A percentile compares a stretch with the other conserved stretches of the same genome.
phyloP scores from a whole-genome alignment of 2,888 invertebrate species.

The Tridacna gigas region DNA sequence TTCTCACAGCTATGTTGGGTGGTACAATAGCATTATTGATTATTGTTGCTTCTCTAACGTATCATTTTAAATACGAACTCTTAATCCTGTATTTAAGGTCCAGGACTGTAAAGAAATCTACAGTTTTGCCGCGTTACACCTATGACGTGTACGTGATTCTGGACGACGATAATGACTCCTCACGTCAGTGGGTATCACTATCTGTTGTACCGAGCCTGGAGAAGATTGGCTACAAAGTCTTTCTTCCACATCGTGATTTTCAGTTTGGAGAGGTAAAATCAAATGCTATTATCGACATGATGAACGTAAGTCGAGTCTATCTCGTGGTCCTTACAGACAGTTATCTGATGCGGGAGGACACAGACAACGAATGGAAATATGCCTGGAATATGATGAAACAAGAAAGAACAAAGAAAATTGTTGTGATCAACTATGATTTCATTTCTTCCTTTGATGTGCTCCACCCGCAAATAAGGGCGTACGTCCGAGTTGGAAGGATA shows the following conservation, averaged over 20 bases:
- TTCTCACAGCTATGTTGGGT: constrained; percentile 15
- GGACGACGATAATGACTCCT: constrained; percentile 34
- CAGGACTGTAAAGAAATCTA: neutral
- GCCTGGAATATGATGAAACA: constrained; percentile 32
- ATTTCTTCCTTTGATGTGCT: constrained; percentile 28
- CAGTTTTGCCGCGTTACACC: neutral
- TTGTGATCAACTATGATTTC: constrained; percentile 48
- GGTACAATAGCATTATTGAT: constrained; percentile 9
- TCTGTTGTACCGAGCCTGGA: constrained; percentile 25
- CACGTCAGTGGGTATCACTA: constrained; percentile 30
- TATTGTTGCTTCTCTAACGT: constrained; percentile 14
- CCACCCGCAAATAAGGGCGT: constrained; percentile 35
- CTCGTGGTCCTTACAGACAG: constrained; percentile 38
- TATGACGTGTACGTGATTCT: constrained; percentile 48
- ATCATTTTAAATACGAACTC: constrained; percentile 33
- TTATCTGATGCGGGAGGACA: constrained; percentile 26
- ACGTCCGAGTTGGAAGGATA: constrained; percentile 34
- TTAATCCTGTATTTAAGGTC: constrained; percentile 29
- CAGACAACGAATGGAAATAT: constrained; percentile 51
- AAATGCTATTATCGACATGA: constrained; percentile 18
- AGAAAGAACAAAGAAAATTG: constrained; percentile 31
- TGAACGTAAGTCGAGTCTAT: constrained; percentile 30
- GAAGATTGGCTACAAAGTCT: constrained; percentile 33
- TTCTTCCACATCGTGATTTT: constrained; percentile 36
- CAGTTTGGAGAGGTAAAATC: constrained; percentile 31